Base-by-base conservation (phyloP, 2,797 vertebrate genomes). In the Graptemys geographica region DNA sequence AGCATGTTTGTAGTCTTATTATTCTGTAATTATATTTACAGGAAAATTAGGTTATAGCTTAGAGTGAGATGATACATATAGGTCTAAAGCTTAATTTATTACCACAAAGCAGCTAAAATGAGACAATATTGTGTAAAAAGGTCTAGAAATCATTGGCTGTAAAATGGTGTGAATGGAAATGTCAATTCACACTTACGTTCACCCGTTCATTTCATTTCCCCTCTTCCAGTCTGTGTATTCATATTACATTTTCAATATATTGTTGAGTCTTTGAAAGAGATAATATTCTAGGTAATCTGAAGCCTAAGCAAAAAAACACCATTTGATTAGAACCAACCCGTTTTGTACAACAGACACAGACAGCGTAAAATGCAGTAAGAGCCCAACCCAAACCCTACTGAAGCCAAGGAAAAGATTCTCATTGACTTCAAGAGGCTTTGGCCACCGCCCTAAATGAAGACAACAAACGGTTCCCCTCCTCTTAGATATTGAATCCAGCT, bases 61-160 rank as follows among this genome's bases (percentile, higher is more conserved):
- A 92, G 31, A 62, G 65, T 52, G 81, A 89, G 49, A 9, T 57
- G 37, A 83, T 62, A 53, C 37, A 10, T 93, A 31, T 1, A 0
- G 12, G 31, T 93, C 92, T 93, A 31, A 83, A 95, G 57, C 69
- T 96, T 95, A 91, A 56, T 90, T 89, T 95, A 69, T 88, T 90
- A 86, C 72, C 44, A 83, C 80, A 92, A 49, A 11, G 79, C 81
- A 94, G 86, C 97, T 93, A 91, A 69, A 95, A 78, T 89, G 84
- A 88, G 83, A 92, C 79, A 47, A 52, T 3, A 11, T 4, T 56
- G 27, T 31, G 83, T 74, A 51, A 87, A 93, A 84, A 49, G 33
- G 18, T n/a, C 7, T 79, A 76, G 57, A 97, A 87, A 83, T 53
- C 62, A 44, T 5, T 19, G 19, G 37, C 53, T 57, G 90, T 87